A percentile compares a stretch with the other conserved stretches of the same genome.
phyloP scores from a whole-genome alignment of 2,888 invertebrate species.

The Idaea aversata region DNA sequence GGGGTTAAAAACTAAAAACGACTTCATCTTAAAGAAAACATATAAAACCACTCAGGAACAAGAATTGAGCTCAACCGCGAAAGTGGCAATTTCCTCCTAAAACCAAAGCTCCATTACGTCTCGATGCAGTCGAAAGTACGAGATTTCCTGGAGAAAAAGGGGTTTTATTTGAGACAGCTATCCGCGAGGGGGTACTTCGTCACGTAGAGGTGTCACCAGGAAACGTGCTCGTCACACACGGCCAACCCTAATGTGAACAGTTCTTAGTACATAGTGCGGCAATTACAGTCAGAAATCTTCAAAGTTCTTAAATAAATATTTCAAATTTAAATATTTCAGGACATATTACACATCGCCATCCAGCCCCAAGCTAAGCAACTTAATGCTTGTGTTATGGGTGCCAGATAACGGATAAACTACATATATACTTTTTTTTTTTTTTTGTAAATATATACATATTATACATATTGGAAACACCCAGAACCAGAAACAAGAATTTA shows the following conservation, averaged over 20 bases:
- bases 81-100: constrained; percentile 33
- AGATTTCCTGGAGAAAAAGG: constrained; percentile 39
- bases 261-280: constrained; percentile 31
- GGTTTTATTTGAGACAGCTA: constrained; percentile 43
- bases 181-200: constrained; percentile 44
- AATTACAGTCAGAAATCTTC: background rate
- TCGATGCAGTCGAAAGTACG: constrained; percentile 39
- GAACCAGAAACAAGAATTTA: too few species aligned
- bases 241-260: constrained; percentile 33
- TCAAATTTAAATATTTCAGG: too few species aligned
- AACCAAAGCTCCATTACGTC: constrained; percentile 34
- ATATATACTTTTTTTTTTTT: too few species aligned
- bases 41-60: constrained; percentile 1
- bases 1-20: background rate
- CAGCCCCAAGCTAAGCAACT: too few species aligned
- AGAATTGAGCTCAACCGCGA: constrained; percentile 21
- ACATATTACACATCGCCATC: too few species aligned
- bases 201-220: constrained; percentile 45
- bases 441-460: too few species aligned
- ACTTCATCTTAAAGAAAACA: background rate
- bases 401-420: too few species aligned
- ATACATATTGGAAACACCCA: too few species aligned
- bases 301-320: too few species aligned
- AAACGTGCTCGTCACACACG: constrained; percentile 28
- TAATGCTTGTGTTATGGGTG: too few species aligned